Conservation (phyloP, 2,797 vertebrate species). For the Etheostoma nigrum region DNA sequence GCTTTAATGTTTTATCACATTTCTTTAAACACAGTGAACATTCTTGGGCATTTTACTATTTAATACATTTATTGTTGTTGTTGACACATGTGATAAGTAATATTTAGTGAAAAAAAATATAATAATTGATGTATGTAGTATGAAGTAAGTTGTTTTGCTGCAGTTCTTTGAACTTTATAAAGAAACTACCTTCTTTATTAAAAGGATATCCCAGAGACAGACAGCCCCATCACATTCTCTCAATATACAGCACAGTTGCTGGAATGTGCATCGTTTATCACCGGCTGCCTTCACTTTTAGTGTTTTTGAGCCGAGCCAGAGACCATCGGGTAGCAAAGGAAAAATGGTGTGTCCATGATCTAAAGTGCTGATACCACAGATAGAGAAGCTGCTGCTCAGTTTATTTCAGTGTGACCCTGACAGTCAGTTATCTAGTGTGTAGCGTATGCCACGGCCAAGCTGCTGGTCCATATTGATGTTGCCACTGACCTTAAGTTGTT, state of each 20-base stretch:
- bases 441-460: slow-evolving; percentile 50
- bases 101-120: background rate
- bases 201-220: slow-evolving; percentile 10
- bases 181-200: background rate
- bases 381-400: slow-evolving; percentile 59
- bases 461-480: slow-evolving; percentile 68
- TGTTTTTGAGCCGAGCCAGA: slow-evolving; percentile 43
- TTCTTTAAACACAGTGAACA: background rate
- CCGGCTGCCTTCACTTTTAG: slow-evolving; percentile 34
- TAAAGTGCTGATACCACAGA: slow-evolving; percentile 74
- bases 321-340: slow-evolving; percentile 42
- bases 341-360: slow-evolving; percentile 59
- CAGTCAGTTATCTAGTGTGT: slow-evolving; percentile 60
- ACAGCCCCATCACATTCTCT: slow-evolving; percentile 16
- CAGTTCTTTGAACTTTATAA: background rate
- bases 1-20: background rate
- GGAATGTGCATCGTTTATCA: slow-evolving; percentile 37
- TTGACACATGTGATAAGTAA: background rate
- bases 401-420: slow-evolving; percentile 75
- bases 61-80: background rate
- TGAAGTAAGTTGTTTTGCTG: no score
- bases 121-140: no score
- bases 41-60: background rate
- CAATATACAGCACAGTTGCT: background rate
- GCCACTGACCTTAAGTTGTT: slow-evolving; percentile 70